phyloP scores from a whole-genome alignment of 2,888 invertebrate species.

The Sisyra terminalis region DNA sequence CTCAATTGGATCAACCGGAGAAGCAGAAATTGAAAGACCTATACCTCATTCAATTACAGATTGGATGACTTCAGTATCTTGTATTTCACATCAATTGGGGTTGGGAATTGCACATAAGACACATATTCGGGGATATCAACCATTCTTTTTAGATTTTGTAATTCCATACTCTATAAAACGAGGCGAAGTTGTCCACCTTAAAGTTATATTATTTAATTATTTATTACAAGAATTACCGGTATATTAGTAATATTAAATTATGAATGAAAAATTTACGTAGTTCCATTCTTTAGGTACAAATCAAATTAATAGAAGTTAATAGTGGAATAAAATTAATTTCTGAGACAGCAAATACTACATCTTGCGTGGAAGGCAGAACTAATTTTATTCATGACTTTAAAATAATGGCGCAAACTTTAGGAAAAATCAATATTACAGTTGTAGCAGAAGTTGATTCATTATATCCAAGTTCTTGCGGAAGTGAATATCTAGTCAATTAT shows the following conservation, averaged over 20 bases:
- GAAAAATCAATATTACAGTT: constrained; percentile 31
- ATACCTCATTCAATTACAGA: constrained; percentile 44
- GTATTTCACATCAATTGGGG: constrained; percentile 29
- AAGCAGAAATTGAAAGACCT: constrained; percentile 22
- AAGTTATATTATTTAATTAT: constrained; percentile 57
- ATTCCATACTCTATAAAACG: constrained; percentile 47
- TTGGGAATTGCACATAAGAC: constrained; percentile 29
- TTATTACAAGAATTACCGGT: constrained; percentile 51
- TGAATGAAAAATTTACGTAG: neutral
- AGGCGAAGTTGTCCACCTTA: constrained; percentile 44
- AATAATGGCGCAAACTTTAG: constrained; percentile 19
- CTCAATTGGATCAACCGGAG: constrained; percentile 28
- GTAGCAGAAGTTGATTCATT: constrained; percentile 29
- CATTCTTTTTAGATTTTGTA: constrained; percentile 57
- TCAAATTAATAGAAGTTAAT: neutral
- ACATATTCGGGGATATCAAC: constrained; percentile 40
- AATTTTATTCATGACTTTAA: constrained; percentile 21
- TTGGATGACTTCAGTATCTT: constrained; percentile 40
- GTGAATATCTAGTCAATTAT: constrained; percentile 27
- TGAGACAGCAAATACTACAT: constrained; percentile 13
- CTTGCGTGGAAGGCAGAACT: constrained; percentile 20
- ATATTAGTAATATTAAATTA: constrained; percentile 15
- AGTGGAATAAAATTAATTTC: constrained; percentile 16
- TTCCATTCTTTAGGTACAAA: neutral
- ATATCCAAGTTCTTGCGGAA: constrained; percentile 30